Base-by-base conservation (phyloP, 2,888 invertebrate species). In the Eupithecia pulchellata region DNA sequence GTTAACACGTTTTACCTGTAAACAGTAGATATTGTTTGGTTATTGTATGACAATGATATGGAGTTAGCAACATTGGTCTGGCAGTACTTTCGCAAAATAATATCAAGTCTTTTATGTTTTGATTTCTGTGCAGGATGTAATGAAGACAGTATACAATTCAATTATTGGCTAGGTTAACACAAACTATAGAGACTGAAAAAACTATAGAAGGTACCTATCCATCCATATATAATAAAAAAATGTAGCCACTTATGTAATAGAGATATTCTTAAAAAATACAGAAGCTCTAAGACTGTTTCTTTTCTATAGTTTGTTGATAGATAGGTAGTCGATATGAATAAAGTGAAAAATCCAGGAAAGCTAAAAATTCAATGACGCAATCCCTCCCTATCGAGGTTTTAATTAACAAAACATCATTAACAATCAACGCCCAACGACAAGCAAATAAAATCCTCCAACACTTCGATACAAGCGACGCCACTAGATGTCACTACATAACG, bases 381-480 rank as follows among this genome's bases (percentile, higher is more conserved):
- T 42, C 32, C 27, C 39, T 68, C 47, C 58, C 20, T 47, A 36
- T 6, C 36, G 14, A 64, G 47, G 61, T 60, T 63, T 73, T 73
- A 71, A 76, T 75, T 77, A 73, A 73, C 74, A 71, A 70, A 71
- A 70, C 75, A 78, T 77, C 78, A 79, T 78, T 78, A 80, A 77
- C 75, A 81, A 76, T 79, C 79, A 75, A 78, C 83, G 82, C 79
- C 85, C 81, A 82, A 87, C 82, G 78, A 83, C 81, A 85, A 76
- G 73, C 70, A 83, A 83, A 79, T 78, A 80, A 80, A 81, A 79
- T 80, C 76, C 78, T 79, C 75, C 73, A 64, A 76, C 80, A 79
- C 82, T 80, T 78, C 77, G 77, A 78, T 75, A 82, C 80, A 83
- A 83, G 78, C 78, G 79, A 79, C 75, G 20, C 42, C 42, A 75